Evolutionary conservation across 2,113 vertebrate genomes (phyloP).

Genomic region (Psilopsiagon aurifrons): DNA sequence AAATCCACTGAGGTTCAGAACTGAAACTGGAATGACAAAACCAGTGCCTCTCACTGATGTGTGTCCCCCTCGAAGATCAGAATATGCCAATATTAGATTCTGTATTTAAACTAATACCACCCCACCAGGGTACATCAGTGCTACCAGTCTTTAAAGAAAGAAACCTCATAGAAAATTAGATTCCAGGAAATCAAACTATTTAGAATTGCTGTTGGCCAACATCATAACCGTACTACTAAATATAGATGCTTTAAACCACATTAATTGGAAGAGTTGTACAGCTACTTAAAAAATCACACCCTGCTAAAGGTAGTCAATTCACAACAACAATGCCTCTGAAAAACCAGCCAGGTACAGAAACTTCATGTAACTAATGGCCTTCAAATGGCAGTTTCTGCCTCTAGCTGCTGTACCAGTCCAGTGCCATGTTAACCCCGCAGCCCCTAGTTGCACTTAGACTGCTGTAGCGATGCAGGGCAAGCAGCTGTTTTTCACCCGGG

Average conservation of each 20-base stretch:
- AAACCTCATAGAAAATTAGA: background rate
- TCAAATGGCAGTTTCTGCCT: background rate
- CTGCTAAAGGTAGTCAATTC: background rate
- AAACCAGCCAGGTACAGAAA: background rate
- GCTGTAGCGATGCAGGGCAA: slow-evolving; percentile 20
- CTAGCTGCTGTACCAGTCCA: background rate
- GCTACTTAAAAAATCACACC: background rate
- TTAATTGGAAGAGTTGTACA: background rate
- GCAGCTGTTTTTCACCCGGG: slow-evolving; percentile 68
- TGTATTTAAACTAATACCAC: background rate
- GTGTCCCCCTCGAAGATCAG: background rate
- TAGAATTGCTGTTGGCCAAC: background rate
- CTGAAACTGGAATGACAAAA: background rate
- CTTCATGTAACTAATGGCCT: background rate
- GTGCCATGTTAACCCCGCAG: slow-evolving; percentile 5
- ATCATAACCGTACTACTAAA: background rate
- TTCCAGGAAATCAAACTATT: background rate
- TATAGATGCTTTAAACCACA: background rate
- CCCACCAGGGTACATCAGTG: background rate
- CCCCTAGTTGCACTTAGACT: slow-evolving; percentile 70
- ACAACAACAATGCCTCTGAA: background rate
- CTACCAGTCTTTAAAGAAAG: background rate
- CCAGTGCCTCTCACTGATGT: background rate
- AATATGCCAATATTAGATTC: background rate
- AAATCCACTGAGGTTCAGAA: slow-evolving; percentile 76